Base-by-base conservation (phyloP, 1,140 invertebrate genomes). In the Drosophila cardini region DNA sequence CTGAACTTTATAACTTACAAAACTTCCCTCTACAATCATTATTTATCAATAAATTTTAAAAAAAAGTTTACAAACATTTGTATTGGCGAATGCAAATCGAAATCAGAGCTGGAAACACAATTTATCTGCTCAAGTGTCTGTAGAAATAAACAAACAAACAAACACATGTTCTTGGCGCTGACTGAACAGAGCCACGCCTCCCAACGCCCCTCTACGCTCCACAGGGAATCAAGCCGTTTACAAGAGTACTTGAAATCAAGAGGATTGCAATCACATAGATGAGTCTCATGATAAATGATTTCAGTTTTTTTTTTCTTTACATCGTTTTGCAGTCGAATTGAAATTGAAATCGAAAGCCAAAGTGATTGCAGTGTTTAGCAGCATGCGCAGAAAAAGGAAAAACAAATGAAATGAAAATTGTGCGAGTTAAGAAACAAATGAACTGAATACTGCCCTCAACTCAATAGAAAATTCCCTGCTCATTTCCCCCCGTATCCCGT, bases 311-410 rank as follows among this genome's bases (percentile, higher is more conserved):
- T 58, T 60, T 60, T 9, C 7, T 32, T 36, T 16, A 48, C 18
- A 64, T 42, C 61, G 36, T 42, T 42, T 57, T 30, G 21, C 40
- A 60, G 57, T n/a, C 26, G 42, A 43, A 45, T 55, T 65, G 48
- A 32, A 55, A 53, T 53, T 65, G 48, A 32, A 55, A 53, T 53
- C 38, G 61, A 63, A 50, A 18, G 32, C 45, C 11, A 62, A 62
- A 72, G 64, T 61, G 64, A 60, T 46, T 68, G 69, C 52, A 68
- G 45, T 5, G 21, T 16, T 43, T 8, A 32, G 30, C 68, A 73
- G 71, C 63, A 73, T 73, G 71, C 71, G 71, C 67, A 69, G 71
- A 36, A 73, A 73, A 73, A 40, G 71, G n/a, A 73, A 61, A 69
- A 72, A 53, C 45, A 38, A 69, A 68, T 69, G 34, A 53, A 65